phyloP scores from a whole-genome alignment of 1,140 invertebrate species.

The Lordiphosa stackelbergi region DNA sequence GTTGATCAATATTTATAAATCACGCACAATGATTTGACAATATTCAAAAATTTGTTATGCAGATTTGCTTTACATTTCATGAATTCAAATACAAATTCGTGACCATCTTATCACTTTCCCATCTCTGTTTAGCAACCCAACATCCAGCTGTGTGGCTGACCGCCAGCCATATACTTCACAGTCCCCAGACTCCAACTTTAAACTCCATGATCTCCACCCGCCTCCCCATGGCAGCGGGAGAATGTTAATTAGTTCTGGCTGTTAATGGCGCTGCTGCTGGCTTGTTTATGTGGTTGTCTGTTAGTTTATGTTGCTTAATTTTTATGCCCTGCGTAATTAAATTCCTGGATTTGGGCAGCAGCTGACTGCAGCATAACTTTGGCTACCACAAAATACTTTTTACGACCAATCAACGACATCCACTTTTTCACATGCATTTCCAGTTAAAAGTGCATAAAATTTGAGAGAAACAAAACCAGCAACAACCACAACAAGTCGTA shows the following conservation, averaged over 20 bases:
- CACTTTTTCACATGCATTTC: conserved; percentile 4
- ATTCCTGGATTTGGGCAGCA: conserved; percentile 21
- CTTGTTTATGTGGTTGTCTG: conserved; percentile 28
- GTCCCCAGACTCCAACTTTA: conserved; percentile 2
- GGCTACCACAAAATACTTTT: conserved; percentile 4
- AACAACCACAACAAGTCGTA: conserved; percentile 1
- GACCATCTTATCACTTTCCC: background rate
- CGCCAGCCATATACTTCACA: conserved; percentile 11
- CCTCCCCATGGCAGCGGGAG: background rate
- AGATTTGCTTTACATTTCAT: too few relatives aligned
- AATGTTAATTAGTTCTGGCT: conserved; percentile 37
- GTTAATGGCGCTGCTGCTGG: conserved; percentile 3
- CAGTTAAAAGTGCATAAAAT: conserved; percentile 23
- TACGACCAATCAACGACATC: conserved; percentile 9
- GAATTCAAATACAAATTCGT: background rate
- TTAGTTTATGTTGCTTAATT: conserved; percentile 37
- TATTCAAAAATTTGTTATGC: too few relatives aligned
- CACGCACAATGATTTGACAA: too few relatives aligned
- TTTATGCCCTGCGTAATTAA: conserved; percentile 26
- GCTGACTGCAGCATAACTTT: conserved; percentile 4
- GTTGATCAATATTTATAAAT: too few relatives aligned
- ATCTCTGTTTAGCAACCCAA: background rate
- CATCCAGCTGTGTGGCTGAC: conserved; percentile 4
- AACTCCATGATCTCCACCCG: conserved; percentile 13
- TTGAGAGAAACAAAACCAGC: background rate